Evolutionary conservation across 2,797 vertebrate genomes (phyloP), one percentile per base, ranked within the genome.

Genomic region (Apodemus agrarius): DNA sequence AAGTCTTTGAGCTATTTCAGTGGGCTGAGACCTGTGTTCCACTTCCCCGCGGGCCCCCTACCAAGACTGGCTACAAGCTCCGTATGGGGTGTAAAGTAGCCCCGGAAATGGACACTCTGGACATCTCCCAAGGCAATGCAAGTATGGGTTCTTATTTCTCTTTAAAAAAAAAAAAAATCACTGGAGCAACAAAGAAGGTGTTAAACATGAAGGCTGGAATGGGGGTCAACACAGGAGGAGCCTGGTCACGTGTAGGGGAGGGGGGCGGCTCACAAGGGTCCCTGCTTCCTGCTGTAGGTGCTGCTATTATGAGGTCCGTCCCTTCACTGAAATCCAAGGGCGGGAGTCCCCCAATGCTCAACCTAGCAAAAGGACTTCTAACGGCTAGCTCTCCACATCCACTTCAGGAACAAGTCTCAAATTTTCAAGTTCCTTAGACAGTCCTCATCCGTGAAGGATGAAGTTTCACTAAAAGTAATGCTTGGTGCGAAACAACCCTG

Each of bases 1-100:
- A 40, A 80, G 75, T 63, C 96, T 97, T 96, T 97, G 97, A 96
- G 90, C 94, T 97, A 97, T 97, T 98, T 97, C 93, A 78, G 89
- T 75, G 49, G 80, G 54, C 83, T 65, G 86, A 94, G n/a, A 88
- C 57, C 79, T 9, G 72, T 22, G 87, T 78, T 83, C 96, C 54
- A 94, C 63, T 97, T 97, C 95, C 79, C 96, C 90, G 84, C 76
- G 0, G 92, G 74, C 76, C 90, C 92, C 88, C 95, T 63, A 67
- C 81, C 40, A 90, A 81, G 91, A 83, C 59, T 49, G 46, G 91
- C 84, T 52, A 85, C 63, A 6, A 72, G 91, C 57, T 95, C 85
- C 76, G 31, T 10, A 31, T 0, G 87, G 86, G 61, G 90, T 29
- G 10, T 67, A 65, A 80, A 80, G 49, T 17, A 90, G 91, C 74